A percentile compares a stretch with the other conserved stretches of the same genome.
phyloP scores from a whole-genome alignment of 2,797 vertebrate genomes.

The Cygnus olor region DNA sequence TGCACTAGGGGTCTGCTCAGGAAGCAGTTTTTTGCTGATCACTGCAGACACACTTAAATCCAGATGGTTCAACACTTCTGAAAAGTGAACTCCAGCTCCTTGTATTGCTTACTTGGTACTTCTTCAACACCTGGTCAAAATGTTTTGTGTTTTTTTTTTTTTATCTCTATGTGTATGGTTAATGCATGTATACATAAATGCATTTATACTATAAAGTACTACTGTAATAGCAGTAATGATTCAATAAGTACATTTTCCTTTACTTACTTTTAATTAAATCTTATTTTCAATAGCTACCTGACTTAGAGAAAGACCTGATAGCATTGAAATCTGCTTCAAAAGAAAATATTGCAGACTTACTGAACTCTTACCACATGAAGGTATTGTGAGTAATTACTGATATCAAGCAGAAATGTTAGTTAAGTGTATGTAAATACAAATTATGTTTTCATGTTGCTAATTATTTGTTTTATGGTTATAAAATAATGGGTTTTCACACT shows the following conservation, averaged over 20 bases:
- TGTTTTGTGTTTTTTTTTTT: background rate
- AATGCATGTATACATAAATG: background rate
- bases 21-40: background rate
- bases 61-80: background rate
- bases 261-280: background rate
- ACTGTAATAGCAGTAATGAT: background rate
- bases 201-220: background rate
- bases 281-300: slow-evolving; percentile 79
- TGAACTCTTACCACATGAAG: slow-evolving; percentile 88
- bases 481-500: background rate
- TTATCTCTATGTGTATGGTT: background rate
- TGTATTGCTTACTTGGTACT: background rate
- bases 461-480: background rate
- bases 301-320: slow-evolving; percentile 89
- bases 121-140: background rate
- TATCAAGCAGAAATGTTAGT: background rate
- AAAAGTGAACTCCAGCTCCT: background rate
- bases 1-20: background rate
- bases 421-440: background rate
- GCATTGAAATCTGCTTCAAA: slow-evolving; percentile 85
- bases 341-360: slow-evolving; percentile 81
- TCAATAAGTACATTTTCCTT: background rate
- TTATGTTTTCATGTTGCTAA: background rate
- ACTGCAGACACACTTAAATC: background rate
- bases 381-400: slow-evolving; percentile 72